Base-by-base conservation (phyloP, 2,888 invertebrate genomes). In the Luperina testacea region DNA sequence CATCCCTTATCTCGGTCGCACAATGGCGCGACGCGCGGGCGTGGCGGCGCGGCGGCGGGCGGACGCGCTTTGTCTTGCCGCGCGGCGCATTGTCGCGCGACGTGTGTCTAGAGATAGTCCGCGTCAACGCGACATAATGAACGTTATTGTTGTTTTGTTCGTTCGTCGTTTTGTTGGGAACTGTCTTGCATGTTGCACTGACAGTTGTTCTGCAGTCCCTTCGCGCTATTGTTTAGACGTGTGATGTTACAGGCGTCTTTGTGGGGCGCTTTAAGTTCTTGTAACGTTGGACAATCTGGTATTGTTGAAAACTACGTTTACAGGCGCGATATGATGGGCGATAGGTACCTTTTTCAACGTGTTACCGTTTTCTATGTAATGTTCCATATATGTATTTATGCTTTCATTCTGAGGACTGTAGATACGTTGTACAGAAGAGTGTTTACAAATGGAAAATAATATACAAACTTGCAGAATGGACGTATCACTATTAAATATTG, bases 41-140 rank as follows among this genome's bases (percentile, higher is more conserved):
- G 71, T 20, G 63, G 71, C 42, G 89, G 87, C 82, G 71, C 42
- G 89, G 87, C 82, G 84, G n/a, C 89, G 32, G 32, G 32, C 32
- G 90, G 92, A 92, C 87, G 90, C 81, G 88, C 86, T 75, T 75
- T 75, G 75, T 75, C 57, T 71, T 38, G 70, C 86, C 83, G 77
- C 82, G 75, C 77, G 70, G 38, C 74, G 82, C 80, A 76, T 87
- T 88, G 87, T 89, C 84, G 85, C 81, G 76, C 80, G 82, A 88
- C 89, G 87, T 86, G 86, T 89, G 90, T 85, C 89, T 42, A 42
- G 88, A 92, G 92, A 92, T 92, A 92, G 90, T 87, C 90, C 83
- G 87, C 86, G 82, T 87, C 89, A 86, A 86, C 85, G 83, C 80
- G 78, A 82, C 84, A 89, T 88, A 91, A 90, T 91, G 87, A 90